Percentiles rank a stretch among this genome's conserved stretches.
Conservation (phyloP, 2,888 invertebrate genomes). For the Hololepta plana region DNA sequence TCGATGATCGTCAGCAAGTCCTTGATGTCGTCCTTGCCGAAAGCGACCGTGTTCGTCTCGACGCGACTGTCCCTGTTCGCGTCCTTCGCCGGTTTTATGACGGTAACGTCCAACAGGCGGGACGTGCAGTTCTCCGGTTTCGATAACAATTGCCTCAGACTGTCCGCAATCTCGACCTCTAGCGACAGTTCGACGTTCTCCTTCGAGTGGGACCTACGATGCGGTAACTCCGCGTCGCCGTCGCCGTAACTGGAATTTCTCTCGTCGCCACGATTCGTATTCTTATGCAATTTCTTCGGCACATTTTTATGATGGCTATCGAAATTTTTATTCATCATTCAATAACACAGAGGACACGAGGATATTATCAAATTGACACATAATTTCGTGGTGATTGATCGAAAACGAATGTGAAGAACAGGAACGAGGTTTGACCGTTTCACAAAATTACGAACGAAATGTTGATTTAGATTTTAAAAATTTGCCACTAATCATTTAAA, state of each 20-base stretch:
- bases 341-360: no score
- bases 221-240: slow-evolving; percentile 2
- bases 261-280: neutral
- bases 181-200: slow-evolving; percentile 15
- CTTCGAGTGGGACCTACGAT: slow-evolving; percentile 4
- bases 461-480: no score
- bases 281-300: neutral
- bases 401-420: no score
- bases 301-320: neutral
- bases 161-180: slow-evolving; percentile 22
- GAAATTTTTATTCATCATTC: no score
- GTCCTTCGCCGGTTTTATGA: slow-evolving; percentile 21
- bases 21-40: slow-evolving; percentile 8
- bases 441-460: no score
- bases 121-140: slow-evolving; percentile 16
- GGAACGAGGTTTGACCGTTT: no score
- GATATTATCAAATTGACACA: no score
- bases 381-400: no score
- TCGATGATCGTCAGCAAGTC: no score
- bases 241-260: no score
- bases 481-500: no score
- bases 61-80: no score
- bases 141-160: slow-evolving; percentile 17
- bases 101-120: slow-evolving; percentile 21
- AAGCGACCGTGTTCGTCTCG: slow-evolving; percentile 10